Percentiles rank a stretch among this genome's conserved stretches.
These are phyloP conservation scores for Seison nebaliae DNA, from an alignment of 1,140 invertebrate genomes.

Conservation along the genomic window DNA sequence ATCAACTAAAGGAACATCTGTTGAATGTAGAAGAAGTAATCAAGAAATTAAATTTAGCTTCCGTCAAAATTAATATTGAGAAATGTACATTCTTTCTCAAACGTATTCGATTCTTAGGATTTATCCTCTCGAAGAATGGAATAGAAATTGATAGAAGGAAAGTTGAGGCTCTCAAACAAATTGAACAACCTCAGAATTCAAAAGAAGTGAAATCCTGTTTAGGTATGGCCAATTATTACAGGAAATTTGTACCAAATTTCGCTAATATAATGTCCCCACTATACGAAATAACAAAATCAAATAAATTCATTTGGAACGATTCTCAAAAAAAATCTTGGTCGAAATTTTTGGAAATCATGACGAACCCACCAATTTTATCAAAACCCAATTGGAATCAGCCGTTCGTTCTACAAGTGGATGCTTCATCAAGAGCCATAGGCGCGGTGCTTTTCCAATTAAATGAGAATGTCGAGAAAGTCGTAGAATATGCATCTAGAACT, in stretches of 20 bases:
- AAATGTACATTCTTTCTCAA: constrained; percentile 21
- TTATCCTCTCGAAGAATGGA: constrained; percentile 12
- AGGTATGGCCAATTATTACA: constrained; percentile 13
- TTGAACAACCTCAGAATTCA: constrained; percentile 14
- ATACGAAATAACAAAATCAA: constrained; percentile 18
- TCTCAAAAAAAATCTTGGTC: constrained; percentile 10
- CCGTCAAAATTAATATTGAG: constrained; percentile 24
- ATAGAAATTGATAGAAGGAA: constrained; percentile 14
- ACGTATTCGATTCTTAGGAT: constrained; percentile 12
- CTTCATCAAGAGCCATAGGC: constrained; percentile 8
- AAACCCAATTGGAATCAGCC: constrained; percentile 16
- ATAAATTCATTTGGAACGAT: constrained; percentile 2
- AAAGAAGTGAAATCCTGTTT: constrained; percentile 16
- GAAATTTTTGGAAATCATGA: constrained; percentile 12
- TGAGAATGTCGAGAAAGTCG: not conserved
- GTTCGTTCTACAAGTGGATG: constrained; percentile 16
- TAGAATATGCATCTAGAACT: constrained; percentile 19
- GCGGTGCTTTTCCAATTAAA: constrained; percentile 1
- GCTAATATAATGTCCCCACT: constrained; percentile 10
- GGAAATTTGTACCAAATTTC: constrained; percentile 14
- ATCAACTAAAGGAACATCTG: constrained; percentile 24
- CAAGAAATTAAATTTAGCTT: constrained; percentile 20
- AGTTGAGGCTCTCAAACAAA: constrained; percentile 13
- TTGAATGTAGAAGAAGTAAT: constrained; percentile 21
- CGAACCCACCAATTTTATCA: constrained; percentile 13